Conservation (phyloP, 2,113 vertebrate species). For the Pseudonaja textilis region DNA sequence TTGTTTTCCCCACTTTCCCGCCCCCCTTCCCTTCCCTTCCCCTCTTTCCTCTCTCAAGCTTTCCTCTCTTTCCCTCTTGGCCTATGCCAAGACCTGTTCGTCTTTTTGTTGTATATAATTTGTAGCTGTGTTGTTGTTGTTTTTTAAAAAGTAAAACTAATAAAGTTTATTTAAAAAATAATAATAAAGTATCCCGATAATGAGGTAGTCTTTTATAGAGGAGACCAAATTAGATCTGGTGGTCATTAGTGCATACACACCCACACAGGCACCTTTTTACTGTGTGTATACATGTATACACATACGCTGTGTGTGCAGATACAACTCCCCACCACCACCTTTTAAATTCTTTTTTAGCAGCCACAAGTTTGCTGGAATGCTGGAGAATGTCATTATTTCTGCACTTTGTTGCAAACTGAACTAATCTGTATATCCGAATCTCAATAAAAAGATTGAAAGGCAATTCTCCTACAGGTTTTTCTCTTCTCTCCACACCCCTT, state of each 20-base stretch:
- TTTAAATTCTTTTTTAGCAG: not conserved
- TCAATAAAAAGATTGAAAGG: not conserved
- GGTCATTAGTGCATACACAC: not conserved
- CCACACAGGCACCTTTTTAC: not conserved
- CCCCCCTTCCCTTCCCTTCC: too few species aligned
- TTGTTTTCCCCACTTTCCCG: too few species aligned
- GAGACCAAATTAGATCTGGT: not conserved
- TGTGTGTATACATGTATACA: not conserved
- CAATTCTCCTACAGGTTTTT: not conserved
- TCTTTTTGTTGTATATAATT: too few species aligned
- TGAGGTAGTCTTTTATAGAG: not conserved
- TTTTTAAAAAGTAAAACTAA: too few species aligned
- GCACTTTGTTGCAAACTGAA: not conserved
- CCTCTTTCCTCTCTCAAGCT: too few species aligned
- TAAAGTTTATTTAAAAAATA: too few species aligned
- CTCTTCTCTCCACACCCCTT: not conserved
- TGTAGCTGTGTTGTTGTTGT: too few species aligned
- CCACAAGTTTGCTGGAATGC: not conserved
- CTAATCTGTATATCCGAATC: not conserved
- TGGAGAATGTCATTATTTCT: not conserved
- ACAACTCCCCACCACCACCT: not conserved
- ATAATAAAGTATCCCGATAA: not conserved
- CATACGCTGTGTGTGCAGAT: rapidly evolving
- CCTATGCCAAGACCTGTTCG: too few species aligned
- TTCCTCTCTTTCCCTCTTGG: too few species aligned